These are phyloP conservation scores for Pararge aegeria DNA, from an alignment of 1,140 invertebrate species.

Conservation along the genomic window DNA sequence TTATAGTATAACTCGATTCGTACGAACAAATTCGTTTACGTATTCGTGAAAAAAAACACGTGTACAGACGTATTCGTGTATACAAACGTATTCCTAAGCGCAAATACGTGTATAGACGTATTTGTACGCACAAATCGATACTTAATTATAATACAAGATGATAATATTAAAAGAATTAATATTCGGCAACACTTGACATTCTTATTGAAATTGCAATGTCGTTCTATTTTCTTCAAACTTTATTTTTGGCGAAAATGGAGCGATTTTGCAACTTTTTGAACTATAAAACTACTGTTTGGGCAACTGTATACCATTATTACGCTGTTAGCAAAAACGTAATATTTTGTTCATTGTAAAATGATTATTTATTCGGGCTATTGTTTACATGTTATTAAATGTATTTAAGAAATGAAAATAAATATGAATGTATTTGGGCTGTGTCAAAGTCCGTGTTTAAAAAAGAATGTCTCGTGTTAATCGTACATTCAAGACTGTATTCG, in stretches of 20 bases:
- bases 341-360: conserved; percentile 46
- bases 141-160: conserved; percentile 75
- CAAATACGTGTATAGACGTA: conserved; percentile 27
- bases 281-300: conserved; percentile 68
- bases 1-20: conserved; percentile 53
- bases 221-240: conserved; percentile 18
- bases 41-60: conserved; percentile 29
- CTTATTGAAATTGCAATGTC: conserved; percentile 51
- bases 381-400: conserved; percentile 45
- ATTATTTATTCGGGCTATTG: conserved; percentile 65
- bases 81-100: conserved; percentile 23
- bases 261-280: conserved; percentile 46
- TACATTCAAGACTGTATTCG: conserved; percentile 40
- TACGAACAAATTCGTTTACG: conserved; percentile 36
- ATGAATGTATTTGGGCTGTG: conserved; percentile 63
- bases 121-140: conserved; percentile 41
- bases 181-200: conserved; percentile 79
- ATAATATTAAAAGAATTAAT: conserved; percentile 76
- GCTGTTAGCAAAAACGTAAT: conserved; percentile 41
- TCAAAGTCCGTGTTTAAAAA: conserved; percentile 55
- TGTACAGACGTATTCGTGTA: not conserved
- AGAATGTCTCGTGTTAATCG: conserved; percentile 68
- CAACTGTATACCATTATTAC: conserved; percentile 51
- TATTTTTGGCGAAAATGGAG: conserved; percentile 10
- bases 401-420: conserved; percentile 55